Conservation (phyloP, 2,113 vertebrate species). For the Corythaixoides concolor region DNA sequence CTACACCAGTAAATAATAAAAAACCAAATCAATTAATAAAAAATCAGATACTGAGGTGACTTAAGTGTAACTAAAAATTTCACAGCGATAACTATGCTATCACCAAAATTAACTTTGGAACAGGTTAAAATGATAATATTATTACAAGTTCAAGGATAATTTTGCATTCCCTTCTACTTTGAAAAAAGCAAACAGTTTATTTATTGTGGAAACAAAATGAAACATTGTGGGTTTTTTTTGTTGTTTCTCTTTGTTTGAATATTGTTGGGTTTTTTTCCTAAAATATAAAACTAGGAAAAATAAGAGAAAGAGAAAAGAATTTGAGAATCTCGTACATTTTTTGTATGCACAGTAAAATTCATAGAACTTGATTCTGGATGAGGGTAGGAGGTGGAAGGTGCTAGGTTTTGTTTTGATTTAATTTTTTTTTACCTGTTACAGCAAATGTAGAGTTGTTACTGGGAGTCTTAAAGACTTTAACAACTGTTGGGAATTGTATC, state of each 20-base stretch:
- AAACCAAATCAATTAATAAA: background rate
- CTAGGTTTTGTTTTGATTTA: rapidly evolving
- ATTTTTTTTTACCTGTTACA: background rate
- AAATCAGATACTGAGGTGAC: background rate
- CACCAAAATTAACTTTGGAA: background rate
- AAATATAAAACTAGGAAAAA: background rate
- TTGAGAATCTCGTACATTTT: background rate
- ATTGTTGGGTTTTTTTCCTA: background rate
- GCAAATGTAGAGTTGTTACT: background rate
- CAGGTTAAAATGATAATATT: background rate
- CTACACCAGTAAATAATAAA: background rate
- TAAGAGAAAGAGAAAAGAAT: background rate
- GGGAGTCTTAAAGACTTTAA: background rate
- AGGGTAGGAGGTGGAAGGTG: rapidly evolving
- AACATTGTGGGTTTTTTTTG: rapidly evolving
- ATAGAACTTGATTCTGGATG: background rate
- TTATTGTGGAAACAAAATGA: background rate
- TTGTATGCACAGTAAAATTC: background rate
- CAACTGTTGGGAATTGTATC: background rate
- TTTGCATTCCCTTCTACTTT: background rate
- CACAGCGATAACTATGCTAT: background rate
- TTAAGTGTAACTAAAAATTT: background rate
- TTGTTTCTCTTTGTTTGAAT: background rate
- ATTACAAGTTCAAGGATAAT: background rate
- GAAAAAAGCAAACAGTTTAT: background rate